A percentile compares a stretch with the other conserved stretches of the same genome.
These are phyloP conservation scores for Neuroscelio doddi DNA, from an alignment of 2,888 invertebrate species.

Conservation along the genomic window DNA sequence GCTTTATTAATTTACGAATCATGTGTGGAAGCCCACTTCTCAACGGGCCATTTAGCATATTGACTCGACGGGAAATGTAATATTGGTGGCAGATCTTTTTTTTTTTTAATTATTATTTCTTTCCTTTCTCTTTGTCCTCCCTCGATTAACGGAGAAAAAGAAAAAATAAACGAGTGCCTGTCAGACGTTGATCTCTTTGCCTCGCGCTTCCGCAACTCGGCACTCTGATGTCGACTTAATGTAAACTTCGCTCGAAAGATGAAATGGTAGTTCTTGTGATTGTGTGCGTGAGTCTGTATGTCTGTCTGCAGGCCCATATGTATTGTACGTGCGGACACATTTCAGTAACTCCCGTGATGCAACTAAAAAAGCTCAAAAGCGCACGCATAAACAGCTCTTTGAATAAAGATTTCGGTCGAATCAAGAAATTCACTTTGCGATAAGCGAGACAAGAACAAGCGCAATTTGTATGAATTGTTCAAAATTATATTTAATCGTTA, in stretches of 20 bases:
- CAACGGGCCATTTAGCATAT: slow-evolving; percentile 69
- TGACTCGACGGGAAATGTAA: slow-evolving; percentile 62
- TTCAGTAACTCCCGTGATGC: slow-evolving; percentile 42
- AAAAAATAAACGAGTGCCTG: slow-evolving; percentile 19
- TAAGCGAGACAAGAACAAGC: slow-evolving; percentile 42
- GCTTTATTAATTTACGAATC: slow-evolving; percentile 63
- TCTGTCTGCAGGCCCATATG: slow-evolving; percentile 44
- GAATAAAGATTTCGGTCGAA: slow-evolving; percentile 28
- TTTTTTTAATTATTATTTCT: slow-evolving; percentile 26
- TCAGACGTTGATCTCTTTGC: slow-evolving; percentile 37
- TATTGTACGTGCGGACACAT: slow-evolving; percentile 47
- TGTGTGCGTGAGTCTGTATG: slow-evolving; percentile 47
- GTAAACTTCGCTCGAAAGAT: slow-evolving; percentile 45
- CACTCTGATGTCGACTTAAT: slow-evolving; percentile 31
- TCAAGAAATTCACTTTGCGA: slow-evolving; percentile 34
- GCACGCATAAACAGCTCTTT: slow-evolving; percentile 45
- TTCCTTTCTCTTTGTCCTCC: slow-evolving; percentile 29
- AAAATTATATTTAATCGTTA: too few species aligned
- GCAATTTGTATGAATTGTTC: too few species aligned
- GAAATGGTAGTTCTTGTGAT: slow-evolving; percentile 29
- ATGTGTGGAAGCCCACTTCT: slow-evolving; percentile 65
- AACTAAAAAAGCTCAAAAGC: slow-evolving; percentile 47
- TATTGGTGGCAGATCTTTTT: slow-evolving; percentile 34
- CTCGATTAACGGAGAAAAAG: slow-evolving; percentile 33
- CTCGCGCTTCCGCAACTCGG: slow-evolving; percentile 39